Base-by-base conservation (phyloP, 2,113 vertebrate species). In the Mesocricetus auratus region DNA sequence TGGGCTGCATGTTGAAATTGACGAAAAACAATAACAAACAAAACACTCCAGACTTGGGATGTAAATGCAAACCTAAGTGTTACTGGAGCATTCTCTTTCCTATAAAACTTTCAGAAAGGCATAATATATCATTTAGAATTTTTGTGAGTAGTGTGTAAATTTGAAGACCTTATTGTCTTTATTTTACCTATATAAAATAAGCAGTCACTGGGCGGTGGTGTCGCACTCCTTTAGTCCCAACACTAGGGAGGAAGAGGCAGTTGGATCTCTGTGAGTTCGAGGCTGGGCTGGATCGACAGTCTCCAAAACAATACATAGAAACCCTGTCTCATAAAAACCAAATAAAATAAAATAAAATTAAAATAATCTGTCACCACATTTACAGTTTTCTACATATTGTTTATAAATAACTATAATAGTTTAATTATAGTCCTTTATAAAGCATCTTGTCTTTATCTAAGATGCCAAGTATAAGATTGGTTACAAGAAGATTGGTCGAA, bases 381-480 rank as follows among this genome's bases (percentile, higher is more conserved):
- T 94, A 81, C 7, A 92, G 50, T 82, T 93, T 36, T 45, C 11
- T 86, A 36, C 45, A 0, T 89, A 19, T 75, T 94, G 69, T 90
- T 96, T 50, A 47, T 77, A 62, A 92, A 78, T 88, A 90, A 86
- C 93, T 86, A 77, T 75, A 89, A 39, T 64, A 89, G 19, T 60
- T 86, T 68, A 71, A 56, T 94, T 96, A 87, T 0, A 83, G 21
- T 79, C 9, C 7, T 86, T 15, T 21, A 33, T 92, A 92, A 95
- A 93, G 42, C 24, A 78, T 88, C 50, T 85, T 64, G 15, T 86
- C 56, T 62, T 75, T 82, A 89, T 91, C 42, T n/a, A 94, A 94
- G 69, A 85, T 85, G 58, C n/a, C 62, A 93, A 75, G 77, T 89
- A 89, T 17, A 56, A 73, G 60, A 36, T 90, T 92, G 74, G 9